Base-by-base conservation (phyloP, 2,888 invertebrate species). In the Leptopterna dolabrata region DNA sequence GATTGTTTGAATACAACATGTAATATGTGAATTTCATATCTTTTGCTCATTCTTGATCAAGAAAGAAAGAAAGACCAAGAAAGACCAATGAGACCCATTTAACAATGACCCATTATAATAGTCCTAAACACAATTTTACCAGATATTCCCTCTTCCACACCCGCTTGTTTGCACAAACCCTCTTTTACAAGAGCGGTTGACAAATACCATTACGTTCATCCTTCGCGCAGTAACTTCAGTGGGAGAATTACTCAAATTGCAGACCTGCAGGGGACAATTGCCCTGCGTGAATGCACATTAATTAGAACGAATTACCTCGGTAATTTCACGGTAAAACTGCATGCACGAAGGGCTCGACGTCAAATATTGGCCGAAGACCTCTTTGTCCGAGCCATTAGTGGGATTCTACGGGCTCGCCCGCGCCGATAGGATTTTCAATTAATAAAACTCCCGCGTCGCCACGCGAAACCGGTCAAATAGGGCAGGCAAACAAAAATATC, bases 401-500 rank as follows among this genome's bases (percentile, higher is more conserved):
- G 78, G 63, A 63, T 63, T 63, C 63, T 63, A 63, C 24, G 63
- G 63, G 0, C 51, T 55, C n/a, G n/a, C 30, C 30, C 71, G 71
- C 2, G 73, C 16, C 6, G 78, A 41, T 19, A 27, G 78, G 78
- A 43, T 78, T 78, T 78, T 78, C 78, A 78, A 78, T 78, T 78
- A 78, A 78, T 78, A 78, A 78, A 78, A 73, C 73, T 13, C 36
- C 76, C 41, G 78, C 27, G 19, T n/a, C 19, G 27, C 24, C n/a
- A 63, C 24, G 63, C 24, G 27, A 24, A 19, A 63, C 63, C 45
- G 78, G 45, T n/a, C 45, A 78, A 78, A 78, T 78, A 78, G 78
- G 41, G 45, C 78, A 78, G 45, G 78, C 78, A 78, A 78, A 78
- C 78, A 78, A 78, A 63, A 78, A 78, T 78, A 78, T 78, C 78